These are phyloP conservation scores for Nomada goodeniana DNA, from an alignment of 2,888 invertebrate genomes.

Conservation along the genomic window DNA sequence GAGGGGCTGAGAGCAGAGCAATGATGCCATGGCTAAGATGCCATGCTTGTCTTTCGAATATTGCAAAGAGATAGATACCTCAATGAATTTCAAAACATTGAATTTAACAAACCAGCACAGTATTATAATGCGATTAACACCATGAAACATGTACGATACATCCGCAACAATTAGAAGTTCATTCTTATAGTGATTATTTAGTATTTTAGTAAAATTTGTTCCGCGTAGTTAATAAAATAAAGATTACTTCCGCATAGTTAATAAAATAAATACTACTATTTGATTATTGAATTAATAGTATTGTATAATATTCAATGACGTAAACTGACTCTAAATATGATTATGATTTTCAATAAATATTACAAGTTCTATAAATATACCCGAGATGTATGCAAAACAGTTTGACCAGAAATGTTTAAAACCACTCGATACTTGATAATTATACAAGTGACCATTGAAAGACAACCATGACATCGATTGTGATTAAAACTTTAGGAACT, in stretches of 20 bases:
- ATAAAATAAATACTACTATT: neutral
- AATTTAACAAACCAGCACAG: neutral
- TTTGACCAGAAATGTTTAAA: neutral
- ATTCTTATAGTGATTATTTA: neutral
- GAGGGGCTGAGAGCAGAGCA: conserved; percentile 66
- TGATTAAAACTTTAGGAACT: conserved; percentile 48
- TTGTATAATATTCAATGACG: neutral
- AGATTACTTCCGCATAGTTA: neutral
- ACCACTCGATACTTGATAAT: neutral
- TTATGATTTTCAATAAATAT: neutral
- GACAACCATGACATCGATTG: conserved; percentile 57
- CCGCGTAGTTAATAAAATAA: neutral
- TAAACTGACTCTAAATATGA: neutral
- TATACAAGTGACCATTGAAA: conserved; percentile 35
- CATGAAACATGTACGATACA: neutral
- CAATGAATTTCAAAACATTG: neutral
- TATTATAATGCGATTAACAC: neutral
- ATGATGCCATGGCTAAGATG: conserved; percentile 61
- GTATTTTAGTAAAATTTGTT: neutral
- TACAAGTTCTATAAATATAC: neutral
- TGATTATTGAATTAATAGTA: neutral
- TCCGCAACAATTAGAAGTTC: neutral
- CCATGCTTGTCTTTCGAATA: conserved; percentile 56
- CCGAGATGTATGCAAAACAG: neutral
- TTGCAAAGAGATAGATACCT: neutral